phyloP scores from a whole-genome alignment of 2,797 vertebrate genomes.

The Erethizon dorsatum region DNA sequence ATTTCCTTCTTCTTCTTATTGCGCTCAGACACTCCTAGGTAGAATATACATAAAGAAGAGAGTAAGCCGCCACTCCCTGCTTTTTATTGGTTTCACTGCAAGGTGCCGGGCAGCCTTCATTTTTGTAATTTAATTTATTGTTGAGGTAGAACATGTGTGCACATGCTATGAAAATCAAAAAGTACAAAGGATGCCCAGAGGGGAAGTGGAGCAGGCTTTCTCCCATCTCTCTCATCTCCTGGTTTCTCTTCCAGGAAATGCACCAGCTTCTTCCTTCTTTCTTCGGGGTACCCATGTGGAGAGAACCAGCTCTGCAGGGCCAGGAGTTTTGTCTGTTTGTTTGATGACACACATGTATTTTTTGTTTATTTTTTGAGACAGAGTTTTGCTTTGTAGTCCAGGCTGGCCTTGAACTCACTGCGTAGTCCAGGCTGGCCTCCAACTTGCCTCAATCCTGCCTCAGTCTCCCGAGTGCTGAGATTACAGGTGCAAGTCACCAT shows the following conservation, averaged over 20 bases:
- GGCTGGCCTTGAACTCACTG: not conserved
- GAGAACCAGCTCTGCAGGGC: not conserved
- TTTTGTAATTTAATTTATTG: not conserved
- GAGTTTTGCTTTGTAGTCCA: not conserved
- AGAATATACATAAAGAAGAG: not conserved
- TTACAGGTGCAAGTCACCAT: not conserved
- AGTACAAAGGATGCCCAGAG: not conserved
- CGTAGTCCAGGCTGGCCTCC: not conserved
- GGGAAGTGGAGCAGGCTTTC: not conserved
- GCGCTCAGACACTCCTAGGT: not conserved
- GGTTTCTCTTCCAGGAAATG: slow-evolving; percentile 23
- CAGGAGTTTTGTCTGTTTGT: not conserved
- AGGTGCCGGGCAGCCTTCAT: not conserved
- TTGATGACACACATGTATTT: not conserved
- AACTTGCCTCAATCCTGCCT: not conserved
- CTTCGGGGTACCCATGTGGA: not conserved
- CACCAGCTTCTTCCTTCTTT: not conserved
- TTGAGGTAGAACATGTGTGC: not conserved
- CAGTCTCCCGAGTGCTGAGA: not conserved
- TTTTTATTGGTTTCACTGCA: not conserved
- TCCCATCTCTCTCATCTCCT: not conserved
- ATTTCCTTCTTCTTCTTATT: slow-evolving; percentile 1
- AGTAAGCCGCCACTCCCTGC: not conserved
- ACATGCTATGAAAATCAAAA: not conserved
- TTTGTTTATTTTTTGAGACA: not conserved